Conservation (phyloP, 1,140 invertebrate species). For the Lanistes nyassanus region DNA sequence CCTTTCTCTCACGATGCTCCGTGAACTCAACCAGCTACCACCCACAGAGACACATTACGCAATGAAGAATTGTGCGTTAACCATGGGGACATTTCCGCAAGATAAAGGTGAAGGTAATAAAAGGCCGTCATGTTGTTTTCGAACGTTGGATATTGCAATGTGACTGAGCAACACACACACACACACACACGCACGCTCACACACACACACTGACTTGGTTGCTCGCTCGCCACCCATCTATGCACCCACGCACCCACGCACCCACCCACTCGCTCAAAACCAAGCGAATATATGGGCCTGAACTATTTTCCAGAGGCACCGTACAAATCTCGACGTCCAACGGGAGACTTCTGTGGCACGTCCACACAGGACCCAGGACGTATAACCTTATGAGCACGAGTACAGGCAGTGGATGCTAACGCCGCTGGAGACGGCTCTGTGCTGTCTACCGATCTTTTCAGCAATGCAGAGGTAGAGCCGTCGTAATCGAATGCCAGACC, state of each 20-base stretch:
- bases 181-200: background rate
- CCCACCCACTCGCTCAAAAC: background rate
- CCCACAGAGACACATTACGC: too few relatives aligned
- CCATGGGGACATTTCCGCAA: too few relatives aligned
- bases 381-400: background rate
- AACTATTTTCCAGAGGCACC: background rate
- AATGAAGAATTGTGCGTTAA: too few relatives aligned
- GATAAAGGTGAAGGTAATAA: too few relatives aligned
- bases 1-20: too few relatives aligned
- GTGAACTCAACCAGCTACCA: too few relatives aligned
- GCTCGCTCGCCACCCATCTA: background rate
- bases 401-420: background rate
- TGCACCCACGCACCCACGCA: slow-evolving; percentile 6
- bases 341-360: too few relatives aligned
- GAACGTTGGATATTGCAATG: too few relatives aligned
- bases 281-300: background rate
- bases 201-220: background rate
- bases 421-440: background rate
- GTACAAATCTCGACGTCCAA: background rate
- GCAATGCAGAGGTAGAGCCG: too few relatives aligned
- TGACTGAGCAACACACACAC: too few relatives aligned
- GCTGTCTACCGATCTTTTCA: background rate
- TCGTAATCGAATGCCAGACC: too few relatives aligned
- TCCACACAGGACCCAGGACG: background rate
- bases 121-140: too few relatives aligned